Base-by-base conservation (phyloP, 2,888 invertebrate species). In the Mythimna impura region DNA sequence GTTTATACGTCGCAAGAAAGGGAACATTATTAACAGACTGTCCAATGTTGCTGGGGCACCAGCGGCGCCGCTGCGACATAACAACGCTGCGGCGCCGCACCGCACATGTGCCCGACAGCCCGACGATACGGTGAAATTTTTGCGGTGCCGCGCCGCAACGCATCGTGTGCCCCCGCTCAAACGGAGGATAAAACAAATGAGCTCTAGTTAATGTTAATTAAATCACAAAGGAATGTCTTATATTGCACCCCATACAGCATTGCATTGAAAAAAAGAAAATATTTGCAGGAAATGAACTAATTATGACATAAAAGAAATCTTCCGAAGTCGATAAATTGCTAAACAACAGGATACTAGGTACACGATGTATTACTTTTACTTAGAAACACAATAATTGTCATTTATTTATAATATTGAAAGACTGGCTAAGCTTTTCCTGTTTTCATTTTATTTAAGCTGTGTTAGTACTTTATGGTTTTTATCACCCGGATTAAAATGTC, bases 221-320 rank as follows among this genome's bases (percentile, higher is more conserved):
- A 73, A 43, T 36, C n/a, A 52, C 52, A 58, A 76, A 76, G 52
- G 52, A n/a, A 30, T 17, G 17, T 52, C 34, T 60, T 58, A 43
- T n/a, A 22, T n/a, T 76, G 69, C 52, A 52, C 17, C 5, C 57
- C 40, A 47, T 71, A 22, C 8, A 25, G 17, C 10, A 68, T 43
- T 25, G 34, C 25, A 60, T 58, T 68, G 17, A 8, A 43, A 43
- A 67, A 72, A 60, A 8, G 1, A n/a, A 52, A 55, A 47, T 52
- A 8, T 25, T 17, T 7, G 3, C 58, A 43, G 58, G 34, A 60
- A 60, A 69, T 30, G 5, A 60, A 76, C 8, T 60, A 69, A 36
- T 34, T 58, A 52, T 25, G 10, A 17, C 20, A 60, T 25, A 43
- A 57, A 40, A 47, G 10, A 25, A 52, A 34, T 68, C 1, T 9